Conservation (phyloP, 1,140 invertebrate species). For the Mya arenaria region DNA sequence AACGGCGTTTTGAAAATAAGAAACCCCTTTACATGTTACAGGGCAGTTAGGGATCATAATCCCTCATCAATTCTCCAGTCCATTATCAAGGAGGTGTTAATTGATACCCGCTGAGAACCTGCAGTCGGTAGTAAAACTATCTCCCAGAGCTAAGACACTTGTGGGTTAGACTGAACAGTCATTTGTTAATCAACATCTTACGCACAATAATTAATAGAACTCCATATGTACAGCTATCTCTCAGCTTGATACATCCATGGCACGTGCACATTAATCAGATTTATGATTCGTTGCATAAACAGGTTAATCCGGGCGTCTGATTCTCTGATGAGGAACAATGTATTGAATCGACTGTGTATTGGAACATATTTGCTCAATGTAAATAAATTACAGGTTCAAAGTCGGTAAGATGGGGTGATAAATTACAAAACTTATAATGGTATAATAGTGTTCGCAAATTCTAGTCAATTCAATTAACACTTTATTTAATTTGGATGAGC, state of each 20-base stretch:
- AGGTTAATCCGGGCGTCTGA: constrained; percentile 33
- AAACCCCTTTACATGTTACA: constrained; percentile 1
- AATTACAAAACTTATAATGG: constrained; percentile 21
- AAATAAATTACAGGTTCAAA: constrained; percentile 21
- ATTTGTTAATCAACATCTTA: constrained; percentile 35
- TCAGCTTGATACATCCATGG: constrained; percentile 34
- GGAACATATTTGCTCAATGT: constrained; percentile 35
- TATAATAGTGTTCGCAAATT: constrained; percentile 20
- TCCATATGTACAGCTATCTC: constrained; percentile 32
- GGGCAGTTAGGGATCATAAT: constrained; percentile 21
- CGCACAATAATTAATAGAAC: constrained; percentile 22
- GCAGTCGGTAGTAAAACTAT: constrained; percentile 32
- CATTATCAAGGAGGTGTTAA: constrained; percentile 37
- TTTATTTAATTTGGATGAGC: constrained; percentile 1
- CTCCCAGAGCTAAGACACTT: neutral
- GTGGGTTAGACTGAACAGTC: constrained; percentile 20
- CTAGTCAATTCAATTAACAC: neutral
- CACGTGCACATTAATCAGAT: constrained; percentile 35
- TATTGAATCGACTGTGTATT: constrained; percentile 35
- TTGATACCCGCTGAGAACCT: constrained; percentile 32
- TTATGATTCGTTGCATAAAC: constrained; percentile 33
- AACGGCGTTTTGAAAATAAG: constrained; percentile 10
- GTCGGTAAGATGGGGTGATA: constrained; percentile 18
- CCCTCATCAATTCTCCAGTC: too few species aligned
- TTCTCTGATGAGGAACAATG: constrained; percentile 34